Base-by-base conservation (phyloP, 2,797 vertebrate species). In the Diplodus puntazzo region DNA sequence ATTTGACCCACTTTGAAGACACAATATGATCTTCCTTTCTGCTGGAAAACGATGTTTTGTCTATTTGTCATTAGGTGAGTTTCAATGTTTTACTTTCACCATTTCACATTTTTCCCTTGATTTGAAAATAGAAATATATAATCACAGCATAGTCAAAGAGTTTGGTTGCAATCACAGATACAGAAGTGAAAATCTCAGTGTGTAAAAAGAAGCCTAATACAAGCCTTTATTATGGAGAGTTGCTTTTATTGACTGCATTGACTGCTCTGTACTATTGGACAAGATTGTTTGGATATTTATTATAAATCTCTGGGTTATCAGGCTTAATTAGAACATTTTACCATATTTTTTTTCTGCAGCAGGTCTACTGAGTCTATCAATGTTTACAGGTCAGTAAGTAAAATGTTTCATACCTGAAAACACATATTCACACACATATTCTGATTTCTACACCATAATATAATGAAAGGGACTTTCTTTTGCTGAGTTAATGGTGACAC, bases 341-440 rank as follows among this genome's bases (percentile, higher is more conserved):
- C 8, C 30, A 0, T 52, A 0, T 34, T 75, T 17, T 75, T 17
- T 58, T 75, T 83, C 20, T 82, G 12, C 66, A 84, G 42, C 23
- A 94, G 93, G 91, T 87, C 69, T 93, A 3, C 72, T 94, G 75
- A 86, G 55, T 61, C 53, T 90, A 11, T 76, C 70, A 2, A 80
- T 71, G 53, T 53, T 81, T 45, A 68, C 86, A 87, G 92, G 93
- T 94, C 60, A 87, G 89, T 90, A 50, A 39, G 21, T 73, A 73
- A 34, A 34, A 25, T 25, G 25, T 52, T 21, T 61, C 7, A 77
- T 34, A 5, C 4, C n/a, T 77, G 3, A 30, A 71, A 63, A 14
- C 10, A 0, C 6, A 62, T 42, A 17, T 61, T 49, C 27, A 27
- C 27, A 27, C 27, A 27, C 3, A 27, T 27, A 27, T 27, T 27